These are phyloP conservation scores for Apodemia hepburni DNA, from an alignment of 2,888 invertebrate genomes.

Conservation along the genomic window DNA sequence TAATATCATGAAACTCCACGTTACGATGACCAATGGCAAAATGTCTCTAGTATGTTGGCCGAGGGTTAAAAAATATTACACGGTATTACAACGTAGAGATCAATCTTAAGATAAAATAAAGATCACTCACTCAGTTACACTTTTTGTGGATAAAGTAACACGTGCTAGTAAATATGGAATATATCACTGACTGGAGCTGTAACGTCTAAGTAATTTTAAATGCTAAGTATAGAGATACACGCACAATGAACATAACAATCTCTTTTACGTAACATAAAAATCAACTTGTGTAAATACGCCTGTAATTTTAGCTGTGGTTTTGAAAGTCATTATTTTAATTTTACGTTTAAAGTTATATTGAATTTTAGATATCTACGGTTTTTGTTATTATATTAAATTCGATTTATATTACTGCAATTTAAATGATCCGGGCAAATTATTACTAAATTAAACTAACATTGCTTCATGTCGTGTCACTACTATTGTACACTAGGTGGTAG, in stretches of 20 bases:
- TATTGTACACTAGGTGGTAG: no score
- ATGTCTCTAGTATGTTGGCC: slow-evolving; percentile 56
- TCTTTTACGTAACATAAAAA: slow-evolving; percentile 31
- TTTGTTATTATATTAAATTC: no score
- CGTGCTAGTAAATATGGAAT: slow-evolving; percentile 28
- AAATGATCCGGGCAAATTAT: no score
- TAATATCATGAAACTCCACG: slow-evolving; percentile 41
- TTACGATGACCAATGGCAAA: slow-evolving; percentile 56
- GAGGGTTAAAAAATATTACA: slow-evolving; percentile 52
- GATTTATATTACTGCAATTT: no score
- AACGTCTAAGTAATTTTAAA: slow-evolving; percentile 12
- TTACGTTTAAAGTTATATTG: background rate
- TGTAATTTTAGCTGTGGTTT: background rate
- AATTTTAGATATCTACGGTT: no score
- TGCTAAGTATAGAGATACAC: slow-evolving; percentile 20
- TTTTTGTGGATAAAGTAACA: slow-evolving; percentile 22
- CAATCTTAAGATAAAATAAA: slow-evolving; percentile 44
- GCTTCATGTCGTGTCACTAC: no score
- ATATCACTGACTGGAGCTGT: slow-evolving; percentile 24
- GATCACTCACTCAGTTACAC: background rate
- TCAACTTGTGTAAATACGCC: background rate
- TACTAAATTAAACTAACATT: no score
- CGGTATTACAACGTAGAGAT: slow-evolving; percentile 37
- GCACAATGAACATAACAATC: slow-evolving; percentile 34
- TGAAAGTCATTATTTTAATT: background rate